Evolutionary conservation across 35 echinoderm and acorn worm species (phyloP), one percentile per base, ranked within the genome.

Genomic region (Heliocidaris erythrogramma): DNA sequence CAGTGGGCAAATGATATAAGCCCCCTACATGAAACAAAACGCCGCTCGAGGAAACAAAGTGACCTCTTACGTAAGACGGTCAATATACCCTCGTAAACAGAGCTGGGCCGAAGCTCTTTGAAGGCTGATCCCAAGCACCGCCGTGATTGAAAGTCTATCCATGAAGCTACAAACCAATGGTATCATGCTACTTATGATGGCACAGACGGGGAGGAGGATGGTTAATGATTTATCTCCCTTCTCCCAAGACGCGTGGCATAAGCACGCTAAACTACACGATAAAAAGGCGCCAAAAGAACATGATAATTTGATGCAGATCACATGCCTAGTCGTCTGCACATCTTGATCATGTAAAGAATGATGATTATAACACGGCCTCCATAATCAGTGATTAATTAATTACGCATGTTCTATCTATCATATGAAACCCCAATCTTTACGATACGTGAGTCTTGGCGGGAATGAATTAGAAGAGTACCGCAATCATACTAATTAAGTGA

Each of bases 321-420:
- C 65, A 21, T 18, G 27, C 4, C 3, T 42, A 3, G 18, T 78
- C 65, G 65, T 24, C 13, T 69, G 60, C 21, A 56, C 10, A 56
- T n/a, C 27, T n/a, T 78, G 65, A 69, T 69, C 17, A 69, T 69
- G 61, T 53, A 53, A 53, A 13, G 50, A 53, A 53, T 53, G 61
- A 24, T 6, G 61, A 69, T 69, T 16, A 27, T 78, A 7, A 78
- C 65, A 78, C 21, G 65, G 65, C 21, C 5, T n/a, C 65, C 65
- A n/a, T 78, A 78, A 78, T 78, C 65, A 78, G 65, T 78, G 65
- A 78, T n/a, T 78, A 78, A 78, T 78, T 78, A 21, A 21, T 78
- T 78, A 78, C 65, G 65, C 65, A n/a, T 78, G 65, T 24, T 7
- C 65, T 78, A 78, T 56, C 52, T 56, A 56, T 56, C 52, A 56